Evolutionary conservation across 2,797 vertebrate genomes (phyloP), one percentile per base, ranked within the genome.

Genomic region (Cryptoprocta ferox): DNA sequence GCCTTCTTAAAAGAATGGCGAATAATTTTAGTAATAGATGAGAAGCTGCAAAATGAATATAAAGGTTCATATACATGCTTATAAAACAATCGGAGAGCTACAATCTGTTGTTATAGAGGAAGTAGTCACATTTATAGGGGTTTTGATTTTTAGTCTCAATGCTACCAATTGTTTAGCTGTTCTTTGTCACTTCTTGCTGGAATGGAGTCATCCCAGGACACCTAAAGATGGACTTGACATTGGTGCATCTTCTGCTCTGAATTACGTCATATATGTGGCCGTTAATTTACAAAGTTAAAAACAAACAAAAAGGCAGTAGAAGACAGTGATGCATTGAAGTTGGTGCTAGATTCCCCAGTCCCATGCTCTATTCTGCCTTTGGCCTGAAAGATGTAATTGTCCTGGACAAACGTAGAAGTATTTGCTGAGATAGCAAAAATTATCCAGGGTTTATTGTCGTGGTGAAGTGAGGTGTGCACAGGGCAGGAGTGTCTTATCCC

Each of bases 271-370:
- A 0, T 18, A 12, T 14, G 1, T 59, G 68, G 15, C 75, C 87
- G 30, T 89, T 90, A 39, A 89, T 76, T 86, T 92, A 35, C 79
- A 70, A 89, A 94, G 50, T 83, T 89, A 79, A 28, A 32, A 45
- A 26, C 56, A 79, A 76, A 24, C 56, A 59, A 92, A 71, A 21
- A 63, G 53, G 11, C 13, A 75, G 53, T 86, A 4, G 79, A 50
- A 89, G 59, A 66, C n/a, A 70, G 1, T 66, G 61, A 45, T 42
- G n/a, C 32, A 18, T 56, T 75, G 53, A 79, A 42, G 14, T 73
- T 18, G 30, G 39, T 59, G 16, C 19, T 73, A 10, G 18, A 3
- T 68, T 91, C 42, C 19, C 24, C n/a, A 75, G 30, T 68, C 14
- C 66, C 53, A 5, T 48, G 59, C n/a, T 68, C 1, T 75, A 0